These are phyloP conservation scores for Mycetomoellerius zeteki DNA, from an alignment of 1,140 invertebrate species.

Conservation along the genomic window DNA sequence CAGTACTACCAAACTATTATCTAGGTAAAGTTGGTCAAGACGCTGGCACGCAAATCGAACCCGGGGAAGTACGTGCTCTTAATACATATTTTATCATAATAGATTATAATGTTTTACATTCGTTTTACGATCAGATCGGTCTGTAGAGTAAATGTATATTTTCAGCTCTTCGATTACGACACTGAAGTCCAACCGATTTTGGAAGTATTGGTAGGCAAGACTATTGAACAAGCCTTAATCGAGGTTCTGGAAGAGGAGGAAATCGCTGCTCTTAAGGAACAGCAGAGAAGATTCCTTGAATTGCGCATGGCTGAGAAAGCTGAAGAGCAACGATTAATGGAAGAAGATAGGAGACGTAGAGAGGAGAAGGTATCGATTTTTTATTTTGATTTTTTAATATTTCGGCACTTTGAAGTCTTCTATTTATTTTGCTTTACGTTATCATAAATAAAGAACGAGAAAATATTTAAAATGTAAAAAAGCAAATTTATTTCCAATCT, in stretches of 20 bases:
- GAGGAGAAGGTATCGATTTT: slow-evolving; percentile 88
- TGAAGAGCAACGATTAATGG: slow-evolving; percentile 91
- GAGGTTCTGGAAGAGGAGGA: slow-evolving; percentile 94
- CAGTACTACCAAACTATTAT: slow-evolving; percentile 91
- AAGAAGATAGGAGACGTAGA: slow-evolving; percentile 90
- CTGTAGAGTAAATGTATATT: slow-evolving; percentile 19
- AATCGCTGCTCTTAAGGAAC: slow-evolving; percentile 90
- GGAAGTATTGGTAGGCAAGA: slow-evolving; percentile 95
- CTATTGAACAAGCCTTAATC: slow-evolving; percentile 94
- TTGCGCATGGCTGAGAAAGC: slow-evolving; percentile 93
- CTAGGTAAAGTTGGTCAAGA: slow-evolving; percentile 93
- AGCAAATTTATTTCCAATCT: slow-evolving; percentile 6
- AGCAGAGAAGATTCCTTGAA: slow-evolving; percentile 93
- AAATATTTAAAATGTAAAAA: neutral
- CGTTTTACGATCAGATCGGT: neutral
- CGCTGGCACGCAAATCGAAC: slow-evolving; percentile 93
- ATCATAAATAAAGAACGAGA: slow-evolving; percentile 10
- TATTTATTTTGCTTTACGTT: neutral
- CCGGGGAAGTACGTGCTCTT: slow-evolving; percentile 91
- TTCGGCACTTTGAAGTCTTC: neutral
- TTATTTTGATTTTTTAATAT: neutral
- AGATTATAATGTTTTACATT: neutral
- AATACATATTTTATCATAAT: neutral
- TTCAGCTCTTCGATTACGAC: slow-evolving; percentile 95
- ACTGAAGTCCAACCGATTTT: slow-evolving; percentile 95